These are phyloP conservation scores for Choloepus hoffmanni DNA, from an alignment of 2,113 vertebrate species.

Conservation along the genomic window DNA sequence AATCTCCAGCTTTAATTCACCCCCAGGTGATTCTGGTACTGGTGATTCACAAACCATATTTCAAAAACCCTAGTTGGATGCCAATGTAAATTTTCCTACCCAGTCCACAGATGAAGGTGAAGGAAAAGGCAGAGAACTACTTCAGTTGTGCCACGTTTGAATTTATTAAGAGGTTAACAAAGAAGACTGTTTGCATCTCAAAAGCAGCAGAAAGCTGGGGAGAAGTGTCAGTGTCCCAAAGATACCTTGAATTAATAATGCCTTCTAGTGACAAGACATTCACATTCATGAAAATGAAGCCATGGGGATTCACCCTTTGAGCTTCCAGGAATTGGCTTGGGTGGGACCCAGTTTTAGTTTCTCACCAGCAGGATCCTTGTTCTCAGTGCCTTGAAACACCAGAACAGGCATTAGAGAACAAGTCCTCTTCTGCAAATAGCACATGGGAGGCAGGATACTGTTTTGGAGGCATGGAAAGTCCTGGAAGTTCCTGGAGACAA, in stretches of 20 bases:
- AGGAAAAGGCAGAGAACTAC: conserved; percentile 71
- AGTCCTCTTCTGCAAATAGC: neutral
- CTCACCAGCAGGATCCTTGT: neutral
- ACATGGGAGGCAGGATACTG: neutral
- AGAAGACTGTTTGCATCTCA: conserved; percentile 13
- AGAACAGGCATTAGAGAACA: neutral
- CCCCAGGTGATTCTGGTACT: neutral
- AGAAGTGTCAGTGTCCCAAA: neutral
- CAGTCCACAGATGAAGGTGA: neutral
- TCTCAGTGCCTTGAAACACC: neutral
- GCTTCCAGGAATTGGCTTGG: neutral
- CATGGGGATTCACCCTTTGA: neutral
- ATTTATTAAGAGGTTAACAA: conserved; percentile 77
- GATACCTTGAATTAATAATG: neutral
- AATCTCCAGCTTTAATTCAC: neutral
- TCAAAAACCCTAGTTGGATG: neutral
- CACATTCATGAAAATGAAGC: neutral
- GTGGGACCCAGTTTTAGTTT: neutral
- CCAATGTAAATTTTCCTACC: neutral
- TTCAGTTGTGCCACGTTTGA: conserved; percentile 40
- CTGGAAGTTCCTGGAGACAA: conserved; percentile 4
- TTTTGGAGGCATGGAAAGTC: neutral
- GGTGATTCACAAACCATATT: neutral
- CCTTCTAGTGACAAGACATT: neutral
- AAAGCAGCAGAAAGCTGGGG: conserved; percentile 12